Evolutionary conservation across 1,140 invertebrate genomes (phyloP).

Genomic region (Scylla paramamosain): DNA sequence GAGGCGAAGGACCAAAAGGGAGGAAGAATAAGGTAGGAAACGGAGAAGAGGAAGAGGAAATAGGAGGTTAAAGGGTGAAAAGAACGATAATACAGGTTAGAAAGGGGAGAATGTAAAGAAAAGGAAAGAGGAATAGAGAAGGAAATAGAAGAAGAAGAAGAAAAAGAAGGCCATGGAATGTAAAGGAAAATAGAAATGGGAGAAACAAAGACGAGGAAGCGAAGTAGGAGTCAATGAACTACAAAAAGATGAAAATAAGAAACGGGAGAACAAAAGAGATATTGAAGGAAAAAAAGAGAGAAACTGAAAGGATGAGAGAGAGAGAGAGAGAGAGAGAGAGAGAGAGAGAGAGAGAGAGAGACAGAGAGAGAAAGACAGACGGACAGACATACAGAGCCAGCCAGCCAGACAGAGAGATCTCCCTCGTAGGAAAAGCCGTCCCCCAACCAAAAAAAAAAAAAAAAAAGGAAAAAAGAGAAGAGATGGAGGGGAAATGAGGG

Average conservation of each 20-base stretch:
- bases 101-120: background rate
- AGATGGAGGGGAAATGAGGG: slow-evolving; percentile 49
- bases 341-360: background rate
- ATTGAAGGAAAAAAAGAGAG: background rate
- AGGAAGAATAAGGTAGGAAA: background rate
- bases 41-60: background rate
- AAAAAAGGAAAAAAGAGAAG: background rate
- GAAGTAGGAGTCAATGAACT: no score
- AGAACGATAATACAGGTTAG: background rate
- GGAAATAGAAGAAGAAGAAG: background rate
- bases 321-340: background rate
- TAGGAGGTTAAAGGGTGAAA: background rate
- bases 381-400: no score
- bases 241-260: background rate
- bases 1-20: background rate
- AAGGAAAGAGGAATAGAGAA: background rate
- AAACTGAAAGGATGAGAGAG: background rate
- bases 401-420: no score
- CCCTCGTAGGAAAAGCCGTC: no score
- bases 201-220: background rate
- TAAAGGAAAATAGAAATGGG: background rate
- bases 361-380: no score
- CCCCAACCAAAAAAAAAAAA: no score
- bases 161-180: background rate
- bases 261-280: background rate